phyloP scores from a whole-genome alignment of 2,888 invertebrate genomes.

The Drosophila peninsularis region DNA sequence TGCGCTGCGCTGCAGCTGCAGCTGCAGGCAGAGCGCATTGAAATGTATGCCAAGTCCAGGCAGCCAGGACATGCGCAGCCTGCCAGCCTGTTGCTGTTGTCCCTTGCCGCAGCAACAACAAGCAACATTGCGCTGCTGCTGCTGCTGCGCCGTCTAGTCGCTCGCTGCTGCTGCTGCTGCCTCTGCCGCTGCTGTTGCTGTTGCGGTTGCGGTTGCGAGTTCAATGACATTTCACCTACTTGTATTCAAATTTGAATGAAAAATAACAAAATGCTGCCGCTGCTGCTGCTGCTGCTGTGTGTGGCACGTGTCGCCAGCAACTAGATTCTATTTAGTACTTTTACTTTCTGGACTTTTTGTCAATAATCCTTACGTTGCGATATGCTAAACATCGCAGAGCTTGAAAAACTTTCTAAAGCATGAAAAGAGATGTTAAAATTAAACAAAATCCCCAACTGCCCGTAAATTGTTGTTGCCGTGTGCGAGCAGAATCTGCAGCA shows the following conservation, averaged over 20 bases:
- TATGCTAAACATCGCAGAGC: neutral
- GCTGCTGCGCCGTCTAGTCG: slow-evolving; percentile 29
- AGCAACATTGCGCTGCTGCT: slow-evolving; percentile 1
- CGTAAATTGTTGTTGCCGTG: slow-evolving; percentile 25
- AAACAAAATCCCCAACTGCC: slow-evolving; percentile 30
- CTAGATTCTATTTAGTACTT: slow-evolving; percentile 18
- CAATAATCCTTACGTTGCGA: slow-evolving; percentile 4
- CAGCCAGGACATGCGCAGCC: slow-evolving; percentile 23
- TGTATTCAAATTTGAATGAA: slow-evolving; percentile 61
- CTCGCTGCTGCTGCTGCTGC: slow-evolving; percentile 1
- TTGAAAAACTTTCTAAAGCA: slow-evolving; percentile 61
- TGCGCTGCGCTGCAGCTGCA: neutral
- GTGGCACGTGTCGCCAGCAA: slow-evolving; percentile 3
- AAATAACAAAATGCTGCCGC: slow-evolving; percentile 16
- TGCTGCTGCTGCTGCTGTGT: slow-evolving; percentile 12
- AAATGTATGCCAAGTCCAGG: slow-evolving; percentile 50
- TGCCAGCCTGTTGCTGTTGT: neutral
- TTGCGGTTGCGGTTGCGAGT: slow-evolving; percentile 52
- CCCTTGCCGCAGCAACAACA: neutral
- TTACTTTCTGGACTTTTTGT: slow-evolving; percentile 29
- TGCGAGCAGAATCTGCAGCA: slow-evolving; percentile 61
- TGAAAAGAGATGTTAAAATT: slow-evolving; percentile 48
- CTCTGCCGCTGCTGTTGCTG: slow-evolving; percentile 12
- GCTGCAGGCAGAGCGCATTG: neutral
- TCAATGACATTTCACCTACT: slow-evolving; percentile 75